Base-by-base conservation (phyloP, 2,797 vertebrate genomes). In the Eulemur coronatus region DNA sequence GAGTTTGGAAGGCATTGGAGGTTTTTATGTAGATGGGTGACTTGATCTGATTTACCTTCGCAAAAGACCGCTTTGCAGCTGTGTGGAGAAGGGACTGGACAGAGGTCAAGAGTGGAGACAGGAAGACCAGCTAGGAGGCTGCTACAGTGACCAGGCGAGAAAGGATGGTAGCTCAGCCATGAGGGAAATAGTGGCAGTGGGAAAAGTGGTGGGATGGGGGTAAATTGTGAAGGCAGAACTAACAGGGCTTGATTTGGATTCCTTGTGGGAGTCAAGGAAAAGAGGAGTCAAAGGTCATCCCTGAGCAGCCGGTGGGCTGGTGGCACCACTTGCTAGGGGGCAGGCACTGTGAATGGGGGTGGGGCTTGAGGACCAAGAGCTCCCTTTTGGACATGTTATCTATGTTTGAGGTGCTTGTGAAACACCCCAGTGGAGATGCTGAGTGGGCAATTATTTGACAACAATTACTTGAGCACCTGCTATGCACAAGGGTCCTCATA, bases 171-270 rank as follows among this genome's bases (percentile, higher is more conserved):
- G n/a, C 38, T 59, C 48, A 61, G 41, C 1, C 12, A 43, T 4
- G 18, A 14, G 4, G 11, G 10, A 18, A 70, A n/a, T 5, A 24
- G 1, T 9, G 59, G n/a, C 50, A 24, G 24, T 2, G 63, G 26
- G 20, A 26, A 88, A 72, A 48, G 14, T 2, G 5, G 24, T 48
- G 50, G 10, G 26, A 48, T 35, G 22, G 5, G 11, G 50, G 38
- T n/a, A 69, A 65, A 33, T 33, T 50, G 15, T 48, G 63, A 93
- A 81, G 43, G 48, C 17, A 50, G 30, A 84, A 69, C 59, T 73
- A 76, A 33, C 43, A 69, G 63, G 48, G 3, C 18, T 88, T 57
- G 69, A 72, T 69, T 84, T 94, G 55, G 35, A 61, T 57, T 67
- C 5, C 5, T 20, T 26, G 2, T 84, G 63, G 41, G 12, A 12